Percentiles rank a stretch among this genome's conserved stretches.
Evolutionary conservation across 2,113 vertebrate genomes (phyloP).

Genomic region (Apteryx owenii): DNA sequence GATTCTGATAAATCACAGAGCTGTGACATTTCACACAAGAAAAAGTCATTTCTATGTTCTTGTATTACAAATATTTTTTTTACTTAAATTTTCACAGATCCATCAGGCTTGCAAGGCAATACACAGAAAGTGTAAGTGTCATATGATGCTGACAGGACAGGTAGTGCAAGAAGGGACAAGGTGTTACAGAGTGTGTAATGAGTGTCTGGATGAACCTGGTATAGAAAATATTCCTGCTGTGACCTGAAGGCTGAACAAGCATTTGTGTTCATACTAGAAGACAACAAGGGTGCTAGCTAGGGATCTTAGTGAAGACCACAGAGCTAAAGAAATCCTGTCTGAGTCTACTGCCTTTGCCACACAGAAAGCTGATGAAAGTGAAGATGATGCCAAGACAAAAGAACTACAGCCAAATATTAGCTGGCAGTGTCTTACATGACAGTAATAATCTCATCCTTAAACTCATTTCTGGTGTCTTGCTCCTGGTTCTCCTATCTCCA

Average conservation of each 20-base stretch:
- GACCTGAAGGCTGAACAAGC: conserved; percentile 75
- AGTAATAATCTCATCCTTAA: neutral
- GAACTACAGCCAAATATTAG: conserved; percentile 68
- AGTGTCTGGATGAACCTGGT: conserved; percentile 87
- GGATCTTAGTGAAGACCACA: conserved; percentile 71
- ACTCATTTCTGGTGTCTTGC: neutral
- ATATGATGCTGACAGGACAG: conserved; percentile 86
- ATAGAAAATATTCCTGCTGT: conserved; percentile 79
- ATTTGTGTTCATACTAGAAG: conserved; percentile 64
- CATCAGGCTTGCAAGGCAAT: conserved; percentile 92
- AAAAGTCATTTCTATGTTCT: neutral
- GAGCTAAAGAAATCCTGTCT: conserved; percentile 84
- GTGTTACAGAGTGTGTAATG: conserved; percentile 86
- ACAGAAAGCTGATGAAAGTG: conserved; percentile 87
- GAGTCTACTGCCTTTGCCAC: conserved; percentile 86
- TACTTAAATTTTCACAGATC: conserved; percentile 77
- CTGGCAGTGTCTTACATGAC: conserved; percentile 5
- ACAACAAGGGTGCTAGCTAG: conserved; percentile 69
- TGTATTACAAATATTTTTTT: neutral
- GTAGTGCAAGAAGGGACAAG: conserved; percentile 90
- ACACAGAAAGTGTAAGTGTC: conserved; percentile 90
- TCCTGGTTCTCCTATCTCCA: neutral
- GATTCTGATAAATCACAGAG: neutral
- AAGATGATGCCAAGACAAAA: conserved; percentile 80
- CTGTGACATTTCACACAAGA: neutral